Evolutionary conservation across 2,113 vertebrate genomes (phyloP), one percentile per base, ranked within the genome.

Genomic region (Lontra canadensis): DNA sequence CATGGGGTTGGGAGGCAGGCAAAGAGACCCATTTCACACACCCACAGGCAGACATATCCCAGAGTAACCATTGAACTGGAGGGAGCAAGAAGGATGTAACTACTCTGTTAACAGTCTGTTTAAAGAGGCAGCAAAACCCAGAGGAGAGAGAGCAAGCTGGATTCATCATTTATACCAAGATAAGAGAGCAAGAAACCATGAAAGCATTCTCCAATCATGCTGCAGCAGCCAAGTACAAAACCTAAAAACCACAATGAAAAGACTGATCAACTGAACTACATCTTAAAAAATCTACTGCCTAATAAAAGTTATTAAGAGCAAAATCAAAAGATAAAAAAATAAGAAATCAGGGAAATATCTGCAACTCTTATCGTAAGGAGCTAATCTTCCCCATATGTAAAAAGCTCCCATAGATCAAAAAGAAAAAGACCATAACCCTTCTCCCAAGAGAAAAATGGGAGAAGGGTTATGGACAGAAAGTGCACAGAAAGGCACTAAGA

Each of bases 361-460:
- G 4, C 26, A 10, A 49, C 9, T 74, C 63, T 29, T 14, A 69
- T 4, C n/a, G 13, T 14, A 21, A 42, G n/a, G 5, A 76, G 4
- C 34, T 55, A 17, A n/a, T 47, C 57, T 44, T 47, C 17, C 3
- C 69, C 80, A 15, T 14, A 83, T 21, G 31, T 34, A 94, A 95
- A 94, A 61, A 82, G 73, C 9, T 76, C 44, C 82, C 31, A 49
- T 42, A 76, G 23, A 88, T 61, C 34, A 88, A 76, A 80, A 94
- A 92, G 34, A 39, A 74, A 88, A 78, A 44, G n/a, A 57, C 31
- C 29, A 61, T 12, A 20, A 49, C 15, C 39, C 39, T 42, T 42
- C 39, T 42, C 39, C 61, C 57, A 55, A 7, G 0, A 85, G 82
- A 57, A 57, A 85, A 73, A n/a, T 1, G 12, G 31, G 26, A 44